Base-by-base conservation (phyloP, 1,140 invertebrate genomes). In the Dryas iulia region DNA sequence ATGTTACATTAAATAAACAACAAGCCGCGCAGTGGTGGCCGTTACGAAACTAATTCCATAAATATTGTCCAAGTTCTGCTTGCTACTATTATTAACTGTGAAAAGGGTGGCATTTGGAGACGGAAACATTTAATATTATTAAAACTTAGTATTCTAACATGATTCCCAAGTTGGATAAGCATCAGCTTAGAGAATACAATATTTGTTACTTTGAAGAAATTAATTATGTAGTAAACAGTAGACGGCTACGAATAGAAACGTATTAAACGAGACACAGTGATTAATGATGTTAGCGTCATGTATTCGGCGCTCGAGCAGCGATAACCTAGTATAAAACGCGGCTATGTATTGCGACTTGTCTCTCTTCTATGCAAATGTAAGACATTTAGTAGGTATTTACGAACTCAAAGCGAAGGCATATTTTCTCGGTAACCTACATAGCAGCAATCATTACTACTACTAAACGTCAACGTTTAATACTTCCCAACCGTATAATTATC, bases 211-310 rank as follows among this genome's bases (percentile, higher is more conserved):
- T 74, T 77, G 75, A 82, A 87, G 82, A 87, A 86, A 87, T 85
- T 88, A 88, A 88, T 87, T 87, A 86, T 79, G 79, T 84, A 83
- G 77, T 84, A 85, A 89, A 86, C 78, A 88, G 81, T 81, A 82
- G 82, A 82, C 78, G 78, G 74, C 75, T 82, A 74, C 77, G 81
- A 89, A 86, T 84, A 84, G 81, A 86, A 86, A 85, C 84, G 81
- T 87, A 87, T 89, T 89, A 89, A 80, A 82, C n/a, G 81, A 88
- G 79, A 86, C 81, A 81, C 78, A 75, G 83, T 89, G 87, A 89
- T 89, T 89, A 87, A 89, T 86, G 84, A 77, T 70, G 75, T 62
- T 72, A 73, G 74, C 77, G 79, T 66, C 72, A 76, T 82, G 78
- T 81, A 82, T 75, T 78, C 77, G 62, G 61, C 70, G 74, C 77